These are phyloP conservation scores for Apodemus sylvaticus DNA, from an alignment of 2,113 vertebrate species.

Conservation along the genomic window DNA sequence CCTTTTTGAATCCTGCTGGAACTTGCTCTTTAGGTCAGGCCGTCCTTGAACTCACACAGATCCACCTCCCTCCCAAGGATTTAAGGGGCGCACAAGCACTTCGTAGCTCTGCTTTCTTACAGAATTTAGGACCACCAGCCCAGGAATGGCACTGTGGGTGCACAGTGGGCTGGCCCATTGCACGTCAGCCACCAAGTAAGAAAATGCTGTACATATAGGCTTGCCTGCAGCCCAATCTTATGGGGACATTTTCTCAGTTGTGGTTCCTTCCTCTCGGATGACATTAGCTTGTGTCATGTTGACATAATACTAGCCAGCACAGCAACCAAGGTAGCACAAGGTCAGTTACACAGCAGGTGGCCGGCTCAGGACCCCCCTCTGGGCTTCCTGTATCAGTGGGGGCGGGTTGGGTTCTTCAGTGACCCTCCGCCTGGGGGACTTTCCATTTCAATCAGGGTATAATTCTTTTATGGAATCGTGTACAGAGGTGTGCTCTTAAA, in stretches of 20 bases:
- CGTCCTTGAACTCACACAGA: too few relatives aligned
- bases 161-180: not conserved
- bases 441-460: not conserved
- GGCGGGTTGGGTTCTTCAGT: too few relatives aligned
- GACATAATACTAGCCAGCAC: not conserved
- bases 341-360: not conserved
- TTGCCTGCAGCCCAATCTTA: not conserved
- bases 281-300: not conserved
- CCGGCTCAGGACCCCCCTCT: not conserved
- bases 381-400: not conserved
- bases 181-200: not conserved
- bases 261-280: not conserved
- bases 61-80: not conserved
- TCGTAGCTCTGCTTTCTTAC: not conserved
- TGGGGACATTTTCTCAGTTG: not conserved
- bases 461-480: not conserved
- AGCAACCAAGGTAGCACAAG: not conserved
- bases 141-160: not conserved
- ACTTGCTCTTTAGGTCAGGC: too few relatives aligned
- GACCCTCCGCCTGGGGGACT: not conserved
- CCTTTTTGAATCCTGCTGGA: too few relatives aligned
- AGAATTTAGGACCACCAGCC: not conserved
- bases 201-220: not conserved
- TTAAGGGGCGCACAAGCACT: not conserved
- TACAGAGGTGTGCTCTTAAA: slow-evolving; percentile 9